phyloP scores from a whole-genome alignment of 2,113 vertebrate genomes.

The Corythornis madagascariensis region DNA sequence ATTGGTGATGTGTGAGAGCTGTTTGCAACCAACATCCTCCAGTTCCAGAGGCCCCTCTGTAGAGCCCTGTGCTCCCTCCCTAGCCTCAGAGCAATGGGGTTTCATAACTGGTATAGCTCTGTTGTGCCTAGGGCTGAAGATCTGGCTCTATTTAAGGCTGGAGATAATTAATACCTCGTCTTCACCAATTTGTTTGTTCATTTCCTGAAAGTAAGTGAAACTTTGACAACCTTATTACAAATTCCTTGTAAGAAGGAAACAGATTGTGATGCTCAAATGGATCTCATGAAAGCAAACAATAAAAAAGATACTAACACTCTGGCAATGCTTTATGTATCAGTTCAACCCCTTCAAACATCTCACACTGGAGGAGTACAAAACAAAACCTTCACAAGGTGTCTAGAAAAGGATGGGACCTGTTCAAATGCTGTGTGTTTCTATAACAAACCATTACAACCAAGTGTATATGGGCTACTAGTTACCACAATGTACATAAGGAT shows the following conservation, averaged over 20 bases:
- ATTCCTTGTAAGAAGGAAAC: neutral
- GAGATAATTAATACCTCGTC: neutral
- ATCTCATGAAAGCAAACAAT: neutral
- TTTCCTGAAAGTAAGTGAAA: neutral
- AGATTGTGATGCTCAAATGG: neutral
- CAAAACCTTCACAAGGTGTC: neutral
- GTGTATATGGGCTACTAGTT: neutral
- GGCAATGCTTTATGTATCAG: neutral
- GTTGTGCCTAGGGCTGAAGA: neutral
- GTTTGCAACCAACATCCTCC: neutral
- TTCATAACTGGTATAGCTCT: neutral
- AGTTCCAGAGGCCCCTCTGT: neutral
- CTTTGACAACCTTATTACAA: neutral
- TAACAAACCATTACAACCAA: neutral
- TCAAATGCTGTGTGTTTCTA: neutral
- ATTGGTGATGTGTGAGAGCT: rapidly evolving
- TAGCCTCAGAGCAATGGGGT: rapidly evolving
- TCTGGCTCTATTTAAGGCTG: neutral
- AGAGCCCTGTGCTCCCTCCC: neutral
- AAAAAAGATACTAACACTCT: neutral
- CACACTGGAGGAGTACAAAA: neutral
- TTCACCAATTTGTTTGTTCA: neutral
- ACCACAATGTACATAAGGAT: neutral
- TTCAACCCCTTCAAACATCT: neutral
- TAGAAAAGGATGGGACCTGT: neutral